Percentiles rank a stretch among this genome's conserved stretches.
Conservation (phyloP, 2,888 invertebrate species). For the Plagodis dolabraria region DNA sequence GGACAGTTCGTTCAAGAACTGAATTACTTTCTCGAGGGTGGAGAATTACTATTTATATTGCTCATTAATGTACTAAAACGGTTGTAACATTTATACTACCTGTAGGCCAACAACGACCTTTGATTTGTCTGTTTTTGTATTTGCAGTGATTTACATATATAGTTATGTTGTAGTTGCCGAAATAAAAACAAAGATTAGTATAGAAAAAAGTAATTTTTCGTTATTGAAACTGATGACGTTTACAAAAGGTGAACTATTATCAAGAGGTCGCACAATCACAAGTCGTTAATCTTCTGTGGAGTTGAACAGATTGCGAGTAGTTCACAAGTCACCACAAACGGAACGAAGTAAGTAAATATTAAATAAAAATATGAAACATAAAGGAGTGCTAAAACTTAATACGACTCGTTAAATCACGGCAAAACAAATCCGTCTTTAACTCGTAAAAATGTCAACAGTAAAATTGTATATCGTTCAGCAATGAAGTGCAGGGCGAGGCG, state of each 20-base stretch:
- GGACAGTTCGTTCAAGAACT: too few species aligned
- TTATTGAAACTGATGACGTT: slow-evolving; percentile 43
- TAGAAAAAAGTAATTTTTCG: slow-evolving; percentile 12
- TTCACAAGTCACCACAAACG: slow-evolving; percentile 10
- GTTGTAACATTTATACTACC: too few species aligned
- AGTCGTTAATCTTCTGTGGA: slow-evolving; percentile 36
- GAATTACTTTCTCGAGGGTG: too few species aligned
- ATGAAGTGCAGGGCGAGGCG: slow-evolving; percentile 54
- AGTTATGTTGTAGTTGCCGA: too few species aligned
- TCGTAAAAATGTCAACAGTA: slow-evolving; percentile 57
- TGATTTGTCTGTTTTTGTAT: too few species aligned
- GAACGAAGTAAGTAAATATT: slow-evolving; percentile 28
- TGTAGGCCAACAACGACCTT: too few species aligned
- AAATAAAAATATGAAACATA: slow-evolving; percentile 37
- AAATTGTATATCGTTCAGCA: slow-evolving; percentile 49
- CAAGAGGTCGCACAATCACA: slow-evolving; percentile 42
- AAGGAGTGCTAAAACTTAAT: slow-evolving; percentile 36
- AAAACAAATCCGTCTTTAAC: slow-evolving; percentile 51
- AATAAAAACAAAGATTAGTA: too few species aligned
- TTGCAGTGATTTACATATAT: too few species aligned
- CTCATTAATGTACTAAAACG: too few species aligned
- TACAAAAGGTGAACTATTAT: slow-evolving; percentile 40
- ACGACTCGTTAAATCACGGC: slow-evolving; percentile 43
- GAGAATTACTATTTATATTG: too few species aligned
- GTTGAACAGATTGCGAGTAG: slow-evolving; percentile 6